Evolutionary conservation across 2,888 invertebrate genomes (phyloP), one percentile per base, ranked within the genome.

Genomic region (Aporophyla nigra): DNA sequence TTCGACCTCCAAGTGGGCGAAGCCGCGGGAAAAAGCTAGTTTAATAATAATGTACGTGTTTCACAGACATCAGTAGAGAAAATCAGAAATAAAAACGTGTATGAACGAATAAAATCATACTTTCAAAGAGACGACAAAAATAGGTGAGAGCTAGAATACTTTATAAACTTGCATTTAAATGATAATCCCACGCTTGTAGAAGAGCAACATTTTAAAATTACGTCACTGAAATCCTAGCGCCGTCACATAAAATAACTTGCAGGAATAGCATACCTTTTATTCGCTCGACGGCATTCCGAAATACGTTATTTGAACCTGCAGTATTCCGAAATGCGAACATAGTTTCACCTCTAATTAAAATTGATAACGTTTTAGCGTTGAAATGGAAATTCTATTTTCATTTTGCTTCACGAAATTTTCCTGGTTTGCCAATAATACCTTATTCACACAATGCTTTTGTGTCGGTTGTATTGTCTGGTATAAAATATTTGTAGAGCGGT

Each of bases 401-500:
- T 69, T 77, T 78, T 78, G 59, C 33, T 65, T 40, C 19, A 53
- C 19, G 5, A 51, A 73, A 56, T 3, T 67, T 73, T 54, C 33
- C 33, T 63, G 1, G 24, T 68, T 9, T 27, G n/a, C 59, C 58
- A 71, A 68, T 68, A 74, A 63, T 74, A 68, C 46, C 14, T 40
- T 67, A 33, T 75, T 67, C 24, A 62, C 49, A 70, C 40, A 71
- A 54, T 59, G 59, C 68, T 51, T 76, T 73, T 78, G 74, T 71
- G 74, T 51, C 63, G 56, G 40, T 40, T 58, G 68, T 54, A 71
- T 74, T 73, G 78, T 72, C 66, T 75, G 33, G 63, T 53, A 71
- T 88, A 59, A 67, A 87, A 83, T 87, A 87, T 85, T 86, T 66
- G 83, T 72, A 63, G 68, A 67, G 73, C 21, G 6, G 24, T n/a